Base-by-base conservation (phyloP, 1,140 invertebrate species). In the Drosophila willistoni region DNA sequence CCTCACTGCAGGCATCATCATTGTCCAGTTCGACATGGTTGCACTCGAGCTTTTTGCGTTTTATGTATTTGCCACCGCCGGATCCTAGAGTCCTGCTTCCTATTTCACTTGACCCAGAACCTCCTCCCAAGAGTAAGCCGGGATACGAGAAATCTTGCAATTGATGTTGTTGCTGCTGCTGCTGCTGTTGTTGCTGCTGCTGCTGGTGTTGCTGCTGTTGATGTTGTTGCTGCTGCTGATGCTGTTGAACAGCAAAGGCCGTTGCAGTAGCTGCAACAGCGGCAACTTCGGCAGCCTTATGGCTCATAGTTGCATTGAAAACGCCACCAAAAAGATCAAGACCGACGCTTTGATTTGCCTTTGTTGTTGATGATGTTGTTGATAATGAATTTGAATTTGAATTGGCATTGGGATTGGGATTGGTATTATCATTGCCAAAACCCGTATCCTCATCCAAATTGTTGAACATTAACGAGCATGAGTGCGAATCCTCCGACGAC, bases 31-130 rank as follows among this genome's bases (percentile, higher is more conserved):
- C 85, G 25, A 91, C 73, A 25, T 95, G 95, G 51, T 77, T 95
- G 95, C 64, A 95, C 93, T 95, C 94, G 83, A 95, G 93, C 81
- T 94, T 94, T 68, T 93, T 93, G 61, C 94, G 93, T 85, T 95
- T 95, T 2, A 93, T 66, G 12, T 78, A 67, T 54, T 89, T 87
- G 47, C 77, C 79, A 12, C 34, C 34, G 3, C 34, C 17, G 10
- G 64, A 36, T 77, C 44, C 19, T 63, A 42, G 14, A 12, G 34
- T 36, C 3, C 34, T 36, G 34, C 10, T 25, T 7, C 22, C 64
- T 29, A 12, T 19, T 0, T 5, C 36, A 39, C 36, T 12, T 13
- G 12, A 1, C 3, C 36, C 36, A n/a, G 33, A 2, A 44, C 42
- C 9, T 61, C 0, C 70, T 66, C 1, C 44, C 29, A 59, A 39